Evolutionary conservation across 2,888 invertebrate species (phyloP).

Genomic region (Leucania comma): DNA sequence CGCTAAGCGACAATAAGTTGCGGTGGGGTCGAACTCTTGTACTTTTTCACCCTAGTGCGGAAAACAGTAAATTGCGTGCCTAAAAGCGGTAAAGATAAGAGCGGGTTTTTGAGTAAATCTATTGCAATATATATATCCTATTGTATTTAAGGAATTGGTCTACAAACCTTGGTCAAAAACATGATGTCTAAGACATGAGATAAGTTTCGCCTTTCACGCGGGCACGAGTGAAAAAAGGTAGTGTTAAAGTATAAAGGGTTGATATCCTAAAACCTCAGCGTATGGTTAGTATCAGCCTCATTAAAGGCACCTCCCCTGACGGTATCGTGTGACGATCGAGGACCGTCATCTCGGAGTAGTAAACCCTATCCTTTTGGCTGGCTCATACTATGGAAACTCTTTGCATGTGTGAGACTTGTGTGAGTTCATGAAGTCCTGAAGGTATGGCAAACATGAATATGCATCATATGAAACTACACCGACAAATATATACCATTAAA

Average conservation of each 20-base stretch:
- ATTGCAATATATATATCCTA: no score
- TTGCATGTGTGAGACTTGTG: background rate
- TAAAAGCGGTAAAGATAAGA: no score
- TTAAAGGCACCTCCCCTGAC: conserved; percentile 74
- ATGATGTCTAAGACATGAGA: background rate
- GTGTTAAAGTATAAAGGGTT: conserved; percentile 11
- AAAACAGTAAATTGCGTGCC: no score
- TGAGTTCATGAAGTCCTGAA: conserved; percentile 7
- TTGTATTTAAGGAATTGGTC: no score
- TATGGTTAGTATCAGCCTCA: conserved; percentile 70
- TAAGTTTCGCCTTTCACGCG: background rate
- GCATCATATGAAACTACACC: no score
- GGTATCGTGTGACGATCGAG: conserved; percentile 78
- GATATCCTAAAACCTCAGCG: conserved; percentile 40
- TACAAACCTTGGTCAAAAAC: no score
- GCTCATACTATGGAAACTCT: conserved; percentile 28
- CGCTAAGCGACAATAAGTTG: no score
- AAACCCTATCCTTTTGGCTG: conserved; percentile 64
- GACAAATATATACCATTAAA: no score
- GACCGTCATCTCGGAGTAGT: conserved; percentile 67
- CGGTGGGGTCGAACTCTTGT: no score
- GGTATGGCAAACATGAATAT: no score
- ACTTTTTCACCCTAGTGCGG: no score
- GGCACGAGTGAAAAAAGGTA: background rate
- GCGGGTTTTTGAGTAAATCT: no score